Base-by-base conservation (phyloP, 2,888 invertebrate genomes). In the Tiphia femorata region DNA sequence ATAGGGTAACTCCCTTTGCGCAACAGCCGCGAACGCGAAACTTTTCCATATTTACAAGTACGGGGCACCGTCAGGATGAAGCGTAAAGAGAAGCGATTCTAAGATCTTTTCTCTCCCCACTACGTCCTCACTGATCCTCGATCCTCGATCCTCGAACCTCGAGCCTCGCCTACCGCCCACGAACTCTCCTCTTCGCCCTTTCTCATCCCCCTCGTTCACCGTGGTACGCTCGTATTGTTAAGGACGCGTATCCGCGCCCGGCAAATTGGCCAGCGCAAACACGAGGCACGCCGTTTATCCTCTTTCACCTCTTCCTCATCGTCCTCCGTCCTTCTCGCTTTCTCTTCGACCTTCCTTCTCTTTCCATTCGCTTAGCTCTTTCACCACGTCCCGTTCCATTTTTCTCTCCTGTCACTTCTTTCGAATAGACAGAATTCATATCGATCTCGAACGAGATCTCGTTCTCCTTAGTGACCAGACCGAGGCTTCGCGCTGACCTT, bases 251-350 rank as follows among this genome's bases (percentile, higher is more conserved):
- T 33, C 33, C 33, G 1, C 33, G 33, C 33, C n/a, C n/a, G n/a
- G 12, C 33, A 33, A 33, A 33, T 33, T 33, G 33, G 33, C 33
- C 14, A 14, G 12, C 33, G 33, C 12, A 6, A 6, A 14, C 5
- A 3, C 33, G 7, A 14, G 12, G 12, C 6, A 3, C 14, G 4
- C 33, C 29, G 3, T 12, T 29, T 12, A 2, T 3, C 29, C 29
- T 7, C 29, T 33, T 2, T 14, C 74, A 23, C 44, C 25, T 25
- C 25, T 25, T 25, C 25, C 25, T 8, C 25, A 5, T 25, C 29
- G 7, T 33, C 12, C 7, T n/a, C n/a, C 33, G 33, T n/a, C 4
- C 12, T n/a, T 14, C 12, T 33, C 33, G 14, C 12, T 33, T 33
- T 33, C 33, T 14, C 33, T 14, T 33, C 33, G 33, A 4, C 33